Evolutionary conservation across 2,888 invertebrate species (phyloP).

Genomic region (Neoaliturus tenellus): DNA sequence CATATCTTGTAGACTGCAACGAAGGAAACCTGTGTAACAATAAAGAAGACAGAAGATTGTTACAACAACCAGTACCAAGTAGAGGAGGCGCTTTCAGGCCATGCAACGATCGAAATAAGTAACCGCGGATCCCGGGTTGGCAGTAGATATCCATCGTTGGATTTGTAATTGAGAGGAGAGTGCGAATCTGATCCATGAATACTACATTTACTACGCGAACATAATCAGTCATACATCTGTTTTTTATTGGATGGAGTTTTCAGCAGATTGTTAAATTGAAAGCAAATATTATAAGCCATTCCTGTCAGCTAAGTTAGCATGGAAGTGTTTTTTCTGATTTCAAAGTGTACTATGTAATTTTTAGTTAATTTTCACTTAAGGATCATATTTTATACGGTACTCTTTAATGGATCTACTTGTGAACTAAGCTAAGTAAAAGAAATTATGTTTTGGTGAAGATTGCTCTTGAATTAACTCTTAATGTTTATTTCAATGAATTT

Average conservation of each 20-base stretch:
- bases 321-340: no score
- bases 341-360: no score
- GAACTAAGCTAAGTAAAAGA: no score
- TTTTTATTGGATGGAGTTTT: background rate
- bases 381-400: no score
- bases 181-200: background rate
- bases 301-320: background rate
- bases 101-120: background rate
- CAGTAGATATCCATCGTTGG: background rate
- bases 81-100: background rate
- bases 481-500: no score
- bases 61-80: background rate
- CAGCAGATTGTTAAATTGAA: background rate
- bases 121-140: background rate
- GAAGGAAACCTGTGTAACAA: slow-evolving; percentile 11
- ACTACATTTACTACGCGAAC: background rate
- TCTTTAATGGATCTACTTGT: no score
- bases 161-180: background rate
- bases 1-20: background rate
- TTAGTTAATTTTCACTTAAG: no score
- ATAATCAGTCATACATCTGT: background rate
- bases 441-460: no score
- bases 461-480: no score
- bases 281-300: background rate
- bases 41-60: slow-evolving; percentile 28